Evolutionary conservation across 1,140 invertebrate genomes (phyloP).

Genomic region (Mylabris phalerata): DNA sequence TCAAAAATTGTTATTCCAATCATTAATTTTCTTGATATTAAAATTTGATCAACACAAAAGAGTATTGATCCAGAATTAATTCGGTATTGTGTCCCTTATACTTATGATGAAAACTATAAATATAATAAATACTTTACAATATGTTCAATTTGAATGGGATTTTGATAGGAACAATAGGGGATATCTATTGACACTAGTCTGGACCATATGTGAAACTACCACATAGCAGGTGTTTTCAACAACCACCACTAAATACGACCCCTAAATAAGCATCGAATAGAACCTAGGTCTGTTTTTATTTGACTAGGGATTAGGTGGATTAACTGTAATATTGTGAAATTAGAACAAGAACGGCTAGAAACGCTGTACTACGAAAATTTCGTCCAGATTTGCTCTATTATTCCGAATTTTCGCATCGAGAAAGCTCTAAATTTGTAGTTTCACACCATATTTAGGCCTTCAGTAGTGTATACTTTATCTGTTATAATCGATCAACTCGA

Average conservation of each 20-base stretch:
- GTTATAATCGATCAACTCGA: too few species aligned
- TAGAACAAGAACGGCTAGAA: too few species aligned
- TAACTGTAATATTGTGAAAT: not conserved
- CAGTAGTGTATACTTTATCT: too few species aligned
- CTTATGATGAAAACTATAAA: too few species aligned
- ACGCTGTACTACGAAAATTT: too few species aligned
- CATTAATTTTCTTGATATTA: slow-evolving; percentile 2
- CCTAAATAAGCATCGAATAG: slow-evolving; percentile 12
- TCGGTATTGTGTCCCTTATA: too few species aligned
- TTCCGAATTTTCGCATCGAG: too few species aligned
- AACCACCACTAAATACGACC: not conserved
- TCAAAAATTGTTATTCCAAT: slow-evolving; percentile 11
- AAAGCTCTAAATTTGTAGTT: too few species aligned
- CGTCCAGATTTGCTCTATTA: too few species aligned
- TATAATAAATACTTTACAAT: slow-evolving; percentile 27
- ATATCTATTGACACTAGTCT: slow-evolving; percentile 21
- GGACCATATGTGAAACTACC: slow-evolving; percentile 24
- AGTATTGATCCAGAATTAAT: too few species aligned
- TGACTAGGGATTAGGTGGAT: slow-evolving; percentile 7
- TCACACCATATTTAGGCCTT: too few species aligned
- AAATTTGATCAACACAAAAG: too few species aligned
- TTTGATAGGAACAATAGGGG: slow-evolving; percentile 3
- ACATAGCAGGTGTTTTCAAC: slow-evolving; percentile 20
- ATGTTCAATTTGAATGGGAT: slow-evolving; percentile 19
- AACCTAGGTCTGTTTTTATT: slow-evolving; percentile 6